Evolutionary conservation across 2,888 invertebrate species (phyloP), one percentile per base, ranked within the genome.

Genomic region (Cordilura impudica): DNA sequence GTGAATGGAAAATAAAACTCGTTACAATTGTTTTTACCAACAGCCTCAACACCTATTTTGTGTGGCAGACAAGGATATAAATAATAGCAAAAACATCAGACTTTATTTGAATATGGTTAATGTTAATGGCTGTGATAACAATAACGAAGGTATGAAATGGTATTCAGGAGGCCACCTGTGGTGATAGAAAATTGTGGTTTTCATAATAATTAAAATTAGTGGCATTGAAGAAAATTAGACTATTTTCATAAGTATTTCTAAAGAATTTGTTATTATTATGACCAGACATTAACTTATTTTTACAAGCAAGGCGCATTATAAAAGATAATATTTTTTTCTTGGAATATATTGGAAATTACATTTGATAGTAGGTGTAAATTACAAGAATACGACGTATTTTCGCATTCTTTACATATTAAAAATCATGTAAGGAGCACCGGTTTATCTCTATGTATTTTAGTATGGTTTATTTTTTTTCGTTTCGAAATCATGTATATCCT

Each of bases 61-160:
- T 21, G 7, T 12, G 23, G n/a, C 2, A 51, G 23, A 23, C n/a
- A 6, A n/a, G 35, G 8, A 39, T 39, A 18, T 7, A 58, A 39
- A 23, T 43, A 60, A 51, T 8, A 12, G 43, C 26, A 23, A n/a
- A n/a, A n/a, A 51, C 31, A 54, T 31, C 21, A 63, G 45, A 63
- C 21, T 16, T 19, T 45, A 53, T 61, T 71, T 43, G 23, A 43
- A 53, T 63, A 56, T 23, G 63, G 47, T 65, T 58, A 3, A 39
- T 51, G 63, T 58, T 65, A 58, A 70, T 65, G 76, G 18, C 31
- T 26, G 23, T 14, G 21, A 56, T 31, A 56, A 47, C 39, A 12
- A 45, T 43, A 23, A 63, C 39, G 49, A 49, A 58, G 2, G 14
- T 18, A 60, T 71, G 21, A 29, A n/a, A 51, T 29, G 14, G 14